A percentile compares a stretch with the other conserved stretches of the same genome.
Conservation (phyloP, 1,140 invertebrate genomes). For the Drosophila tsacasi region DNA sequence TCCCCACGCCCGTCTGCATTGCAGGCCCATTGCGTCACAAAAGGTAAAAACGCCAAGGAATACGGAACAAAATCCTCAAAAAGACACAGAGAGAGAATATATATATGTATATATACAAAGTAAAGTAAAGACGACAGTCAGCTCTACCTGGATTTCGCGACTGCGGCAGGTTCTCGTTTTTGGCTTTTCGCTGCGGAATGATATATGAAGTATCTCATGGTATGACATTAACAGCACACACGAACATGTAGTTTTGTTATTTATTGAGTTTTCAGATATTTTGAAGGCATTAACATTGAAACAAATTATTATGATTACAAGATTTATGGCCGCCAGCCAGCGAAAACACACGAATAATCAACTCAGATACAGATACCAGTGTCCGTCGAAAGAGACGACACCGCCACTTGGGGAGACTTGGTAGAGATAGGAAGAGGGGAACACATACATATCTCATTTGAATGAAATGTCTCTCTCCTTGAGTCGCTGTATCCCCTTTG, state of each 20-base stretch:
- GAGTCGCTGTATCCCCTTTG: background rate
- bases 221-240: constrained; percentile 85
- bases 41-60: constrained; percentile 42
- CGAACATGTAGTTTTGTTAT: constrained; percentile 84
- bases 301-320: constrained; percentile 85
- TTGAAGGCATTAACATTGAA: constrained; percentile 85
- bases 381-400: constrained; percentile 30
- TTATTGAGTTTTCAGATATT: constrained; percentile 85
- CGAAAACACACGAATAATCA: constrained; percentile 58
- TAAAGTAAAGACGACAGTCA: constrained; percentile 44
- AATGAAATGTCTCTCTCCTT: constrained; percentile 37
- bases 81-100: constrained; percentile 21
- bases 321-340: constrained; percentile 76
- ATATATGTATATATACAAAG: constrained; percentile 5
- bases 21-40: constrained; percentile 72
- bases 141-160: constrained; percentile 57
- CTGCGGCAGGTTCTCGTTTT: constrained; percentile 46
- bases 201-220: constrained; percentile 85
- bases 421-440: background rate
- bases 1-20: constrained; percentile 72
- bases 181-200: constrained; percentile 62
- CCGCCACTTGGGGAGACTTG: constrained; percentile 17
- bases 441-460: constrained; percentile 61
- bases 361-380: constrained; percentile 47
- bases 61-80: constrained; percentile 58